These are phyloP conservation scores for Drosophila azteca DNA, from an alignment of 1,140 invertebrate species.

Conservation along the genomic window DNA sequence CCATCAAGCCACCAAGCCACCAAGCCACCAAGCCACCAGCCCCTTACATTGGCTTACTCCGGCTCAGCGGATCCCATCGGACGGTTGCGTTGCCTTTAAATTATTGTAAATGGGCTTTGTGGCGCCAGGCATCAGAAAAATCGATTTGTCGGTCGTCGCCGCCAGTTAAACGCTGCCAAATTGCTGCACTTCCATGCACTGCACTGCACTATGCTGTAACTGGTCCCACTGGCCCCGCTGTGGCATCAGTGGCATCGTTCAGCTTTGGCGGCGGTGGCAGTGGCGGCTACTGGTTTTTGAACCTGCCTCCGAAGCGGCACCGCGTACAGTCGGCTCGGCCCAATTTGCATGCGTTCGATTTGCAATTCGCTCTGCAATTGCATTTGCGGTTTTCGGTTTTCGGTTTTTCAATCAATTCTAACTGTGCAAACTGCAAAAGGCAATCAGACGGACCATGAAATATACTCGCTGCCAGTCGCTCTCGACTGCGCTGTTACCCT, in stretches of 20 bases:
- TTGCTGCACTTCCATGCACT: constrained; percentile 42
- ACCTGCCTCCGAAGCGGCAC: constrained; percentile 30
- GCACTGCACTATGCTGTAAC: not conserved
- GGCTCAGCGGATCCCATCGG: not conserved
- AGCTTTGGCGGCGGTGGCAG: not conserved
- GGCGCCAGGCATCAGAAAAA: constrained; percentile 72
- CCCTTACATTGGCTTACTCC: too few species aligned
- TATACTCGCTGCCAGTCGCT: too few species aligned
- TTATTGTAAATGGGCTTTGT: constrained; percentile 72
- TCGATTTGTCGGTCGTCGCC: constrained; percentile 76
- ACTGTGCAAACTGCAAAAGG: constrained; percentile 63
- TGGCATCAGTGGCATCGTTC: not conserved
- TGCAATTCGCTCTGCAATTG: constrained; percentile 77
- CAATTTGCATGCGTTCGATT: constrained; percentile 80
- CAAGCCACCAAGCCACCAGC: too few species aligned
- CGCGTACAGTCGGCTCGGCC: constrained; percentile 26
- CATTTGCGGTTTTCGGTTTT: constrained; percentile 72
- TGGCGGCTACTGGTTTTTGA: constrained; percentile 58
- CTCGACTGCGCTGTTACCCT: constrained; percentile 6
- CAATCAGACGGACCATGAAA: constrained; percentile 49
- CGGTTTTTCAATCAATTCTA: constrained; percentile 75
- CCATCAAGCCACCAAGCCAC: too few species aligned
- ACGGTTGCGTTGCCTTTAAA: constrained; percentile 55
- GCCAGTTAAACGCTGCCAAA: constrained; percentile 77
- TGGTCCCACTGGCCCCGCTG: not conserved